Conservation (phyloP, 1,140 invertebrate species). For the Drosophila baimaii region DNA sequence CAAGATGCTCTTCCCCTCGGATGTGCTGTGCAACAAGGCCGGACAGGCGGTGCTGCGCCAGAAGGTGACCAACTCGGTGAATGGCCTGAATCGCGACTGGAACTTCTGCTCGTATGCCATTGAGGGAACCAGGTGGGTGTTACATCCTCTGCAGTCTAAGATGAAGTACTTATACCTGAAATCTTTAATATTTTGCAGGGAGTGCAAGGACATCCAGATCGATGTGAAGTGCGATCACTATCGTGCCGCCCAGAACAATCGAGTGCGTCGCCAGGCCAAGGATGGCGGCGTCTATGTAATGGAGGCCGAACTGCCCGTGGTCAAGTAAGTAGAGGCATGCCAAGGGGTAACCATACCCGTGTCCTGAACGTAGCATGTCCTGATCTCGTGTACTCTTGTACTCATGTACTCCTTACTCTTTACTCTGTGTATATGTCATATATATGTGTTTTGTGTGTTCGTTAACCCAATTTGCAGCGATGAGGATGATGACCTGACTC, state of each 20-base stretch:
- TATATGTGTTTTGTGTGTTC: conserved; percentile 62
- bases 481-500: conserved; percentile 65
- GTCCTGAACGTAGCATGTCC: conserved; percentile 49
- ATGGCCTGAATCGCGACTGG: conserved; percentile 95
- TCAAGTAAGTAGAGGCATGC: conserved; percentile 88
- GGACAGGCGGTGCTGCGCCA: conserved; percentile 95
- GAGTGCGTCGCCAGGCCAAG: conserved; percentile 88
- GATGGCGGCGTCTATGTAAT: conserved; percentile 91
- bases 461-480: conserved; percentile 77
- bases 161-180: neutral
- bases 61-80: conserved; percentile 93
- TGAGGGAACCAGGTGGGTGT: conserved; percentile 85
- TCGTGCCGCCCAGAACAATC: conserved; percentile 85
- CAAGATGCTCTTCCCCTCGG: conserved; percentile 96
- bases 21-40: conserved; percentile 96
- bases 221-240: conserved; percentile 94
- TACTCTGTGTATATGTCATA: conserved; percentile 62
- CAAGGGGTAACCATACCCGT: neutral
- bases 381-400: conserved; percentile 10
- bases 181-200: conserved; percentile 85
- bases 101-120: conserved; percentile 95
- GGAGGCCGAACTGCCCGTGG: conserved; percentile 91
- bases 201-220: conserved; percentile 94
- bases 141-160: fast-evolving
- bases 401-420: conserved; percentile 8